Conservation (phyloP, 2,113 vertebrate species). For the Riparia riparia region DNA sequence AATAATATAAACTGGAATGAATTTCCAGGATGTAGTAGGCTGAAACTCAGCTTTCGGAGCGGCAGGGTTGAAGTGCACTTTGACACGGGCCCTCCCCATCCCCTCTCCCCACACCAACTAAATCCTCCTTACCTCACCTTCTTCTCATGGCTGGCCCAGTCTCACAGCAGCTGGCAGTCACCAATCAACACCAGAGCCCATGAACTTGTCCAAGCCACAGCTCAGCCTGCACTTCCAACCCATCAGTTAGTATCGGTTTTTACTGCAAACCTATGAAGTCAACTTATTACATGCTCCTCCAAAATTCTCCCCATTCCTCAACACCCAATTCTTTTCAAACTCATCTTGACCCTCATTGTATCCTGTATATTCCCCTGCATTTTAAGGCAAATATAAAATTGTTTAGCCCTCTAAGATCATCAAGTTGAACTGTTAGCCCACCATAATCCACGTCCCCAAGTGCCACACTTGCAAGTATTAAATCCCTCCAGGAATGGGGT, state of each 20-base stretch:
- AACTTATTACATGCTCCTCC: not conserved
- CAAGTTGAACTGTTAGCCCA: not conserved
- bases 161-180: not conserved
- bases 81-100: not conserved
- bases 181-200: not conserved
- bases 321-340: not conserved
- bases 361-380: accelerated
- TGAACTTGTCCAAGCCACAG: not conserved
- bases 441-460: not conserved
- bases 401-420: not conserved
- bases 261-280: not conserved
- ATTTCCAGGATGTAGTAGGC: conserved; percentile 50
- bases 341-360: not conserved
- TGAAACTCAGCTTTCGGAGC: not conserved
- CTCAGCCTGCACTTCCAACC: not conserved
- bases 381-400: not conserved
- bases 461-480: not conserved
- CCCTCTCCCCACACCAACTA: not conserved
- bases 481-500: not conserved
- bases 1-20: conserved; percentile 60
- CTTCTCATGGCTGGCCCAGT: not conserved
- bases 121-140: not conserved
- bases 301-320: not conserved
- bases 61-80: not conserved
- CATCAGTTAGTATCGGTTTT: not conserved